Base-by-base conservation (phyloP, 2,797 vertebrate genomes). In the Psittacula echo region DNA sequence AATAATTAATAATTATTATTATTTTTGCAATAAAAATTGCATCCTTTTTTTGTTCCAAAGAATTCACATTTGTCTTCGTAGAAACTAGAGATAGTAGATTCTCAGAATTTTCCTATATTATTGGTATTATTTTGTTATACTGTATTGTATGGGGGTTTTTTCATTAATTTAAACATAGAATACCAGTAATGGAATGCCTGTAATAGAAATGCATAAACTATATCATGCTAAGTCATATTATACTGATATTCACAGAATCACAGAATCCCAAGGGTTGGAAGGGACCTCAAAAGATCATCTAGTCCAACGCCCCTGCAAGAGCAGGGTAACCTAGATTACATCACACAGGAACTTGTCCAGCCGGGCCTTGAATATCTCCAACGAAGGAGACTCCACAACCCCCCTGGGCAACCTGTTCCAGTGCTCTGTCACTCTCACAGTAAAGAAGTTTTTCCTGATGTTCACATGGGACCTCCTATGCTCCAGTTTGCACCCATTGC, bases 171-270 rank as follows among this genome's bases (percentile, higher is more conserved):
- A 73, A 73, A 66, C 50, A 13, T 12, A 86, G 81, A 81, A 24
- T 81, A 66, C 30, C 2, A 1, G 4, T 24, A 37, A 37, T 37
- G 8, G 37, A 37, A 37, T 61, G 4, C 45, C 41, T 1, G 1
- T 51, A 44, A 78, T 14, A 85, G 5, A 87, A 72, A 61, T 44
- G 10, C 10, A 70, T 76, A 41, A 89, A 39, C 2, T 21, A 3
- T 64, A 30, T 17, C 14, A 29, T 15, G n/a, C 4, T 3, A 72
- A 74, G 37, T 61, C 20, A 45, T 61, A 34, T 53, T 83, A 22
- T 14, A 48, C 6, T 45, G 21, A 30, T 70, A 65, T 58, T 20
- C 24, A 37, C 37, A 37, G 37, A 37, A 37, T 37, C 37, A 37
- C 37, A 37, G 37, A 37, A 37, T 37, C 37, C 37, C 37, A 37